A percentile compares a stretch with the other conserved stretches of the same genome.
These are phyloP conservation scores for Ammodramus savannarum DNA, from an alignment of 2,113 vertebrate species.

Conservation along the genomic window DNA sequence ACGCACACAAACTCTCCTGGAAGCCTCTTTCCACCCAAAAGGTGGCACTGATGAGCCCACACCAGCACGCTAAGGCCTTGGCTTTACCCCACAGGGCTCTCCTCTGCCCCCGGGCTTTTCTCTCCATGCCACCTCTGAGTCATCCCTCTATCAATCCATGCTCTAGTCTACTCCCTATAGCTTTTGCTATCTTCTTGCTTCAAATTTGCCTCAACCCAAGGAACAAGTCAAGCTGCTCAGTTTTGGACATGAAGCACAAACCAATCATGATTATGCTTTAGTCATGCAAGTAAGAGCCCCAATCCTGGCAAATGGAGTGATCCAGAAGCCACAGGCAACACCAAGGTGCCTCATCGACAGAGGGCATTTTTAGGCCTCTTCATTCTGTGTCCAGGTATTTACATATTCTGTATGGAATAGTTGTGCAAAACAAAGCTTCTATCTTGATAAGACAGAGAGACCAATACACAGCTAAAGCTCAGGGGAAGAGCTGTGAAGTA, in stretches of 20 bases:
- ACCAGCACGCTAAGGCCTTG: accelerated
- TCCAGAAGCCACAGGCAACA: background rate
- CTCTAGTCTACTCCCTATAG: background rate
- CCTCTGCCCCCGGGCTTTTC: background rate
- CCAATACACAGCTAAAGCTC: background rate
- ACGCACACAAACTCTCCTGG: background rate
- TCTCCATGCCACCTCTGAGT: background rate
- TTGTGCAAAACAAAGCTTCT: background rate
- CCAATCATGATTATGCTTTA: background rate
- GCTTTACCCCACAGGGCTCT: background rate
- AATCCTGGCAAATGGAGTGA: background rate
- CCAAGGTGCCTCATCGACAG: background rate
- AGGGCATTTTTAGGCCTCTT: background rate
- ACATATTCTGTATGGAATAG: background rate
- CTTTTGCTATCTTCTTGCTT: background rate
- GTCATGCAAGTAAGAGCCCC: background rate
- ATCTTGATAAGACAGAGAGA: background rate
- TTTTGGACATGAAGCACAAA: background rate
- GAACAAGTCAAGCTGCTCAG: background rate
- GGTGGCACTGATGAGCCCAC: conserved; percentile 42
- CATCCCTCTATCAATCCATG: background rate
- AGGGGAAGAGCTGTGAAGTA: background rate
- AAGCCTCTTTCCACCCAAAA: conserved; percentile 1
- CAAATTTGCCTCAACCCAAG: background rate
- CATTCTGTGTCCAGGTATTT: background rate